Base-by-base conservation (phyloP, 2,113 vertebrate genomes). In the Eulacestoma nigropectus region DNA sequence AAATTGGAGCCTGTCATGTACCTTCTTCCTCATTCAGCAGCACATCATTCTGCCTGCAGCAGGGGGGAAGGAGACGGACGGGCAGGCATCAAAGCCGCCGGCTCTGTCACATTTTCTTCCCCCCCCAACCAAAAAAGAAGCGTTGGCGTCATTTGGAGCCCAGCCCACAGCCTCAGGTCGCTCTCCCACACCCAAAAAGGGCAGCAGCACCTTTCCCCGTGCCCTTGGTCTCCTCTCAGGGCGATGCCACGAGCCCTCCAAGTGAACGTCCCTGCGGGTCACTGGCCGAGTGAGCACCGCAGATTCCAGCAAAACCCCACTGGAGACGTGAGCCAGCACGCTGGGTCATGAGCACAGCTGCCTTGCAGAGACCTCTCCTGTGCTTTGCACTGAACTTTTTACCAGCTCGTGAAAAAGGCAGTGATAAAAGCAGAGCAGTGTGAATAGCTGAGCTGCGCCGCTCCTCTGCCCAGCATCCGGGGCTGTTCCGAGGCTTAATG, bases 1-100 rank as follows among this genome's bases (percentile, higher is more conserved):
- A 96, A 96, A 96, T 87, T 88, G 90, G 92, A 96, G 93, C 85
- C 83, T 72, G 90, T 77, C 76, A 46, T 84, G 83, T 84, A 64
- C 86, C 92, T 94, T 90, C 92, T 94, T 81, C 93, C 85, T 93
- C 88, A 42, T 89, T 93, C 93, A 80, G 93, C 64, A 1, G 85
- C 83, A 94, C 53, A 94, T 94, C 87, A 59, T 89, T 90, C 90
- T 14, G 64, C 68, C 76, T 80, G 90, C 94, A 96, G 95, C 93
- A 86, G 96, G 82, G 92, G 93, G 90, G 92, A 97, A 92, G 60
- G 63, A 96, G 95, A 44, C 42, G 55, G 94, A 78, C 32, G 4
- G 75, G 85, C 82, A 21, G 63, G 90, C 95, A 96, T 97, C 95
- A 95, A 95, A 96, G 95, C 88, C 17, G 22, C 72, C 2, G 1